Conservation (phyloP, 2,888 invertebrate species). For the Brachynemurus nebulosus region DNA sequence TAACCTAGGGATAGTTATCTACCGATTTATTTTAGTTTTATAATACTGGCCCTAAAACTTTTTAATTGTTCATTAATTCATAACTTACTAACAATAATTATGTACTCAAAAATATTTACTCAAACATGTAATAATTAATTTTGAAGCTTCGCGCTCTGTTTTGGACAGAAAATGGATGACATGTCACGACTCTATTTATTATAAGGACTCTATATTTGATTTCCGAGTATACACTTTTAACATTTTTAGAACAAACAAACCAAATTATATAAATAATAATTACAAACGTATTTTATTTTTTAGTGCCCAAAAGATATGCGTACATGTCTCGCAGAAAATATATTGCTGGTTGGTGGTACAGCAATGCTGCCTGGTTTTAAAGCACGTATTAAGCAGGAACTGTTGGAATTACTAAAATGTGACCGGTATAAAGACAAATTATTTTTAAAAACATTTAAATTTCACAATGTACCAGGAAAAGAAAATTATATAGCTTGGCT, state of each 20-base stretch:
- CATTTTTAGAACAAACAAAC: not conserved
- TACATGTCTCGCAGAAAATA: constrained; percentile 60
- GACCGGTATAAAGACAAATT: constrained; percentile 47
- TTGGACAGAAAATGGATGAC: too few relatives aligned
- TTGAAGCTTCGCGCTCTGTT: too few relatives aligned
- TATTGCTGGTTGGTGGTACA: constrained; percentile 79
- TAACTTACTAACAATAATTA: too few relatives aligned
- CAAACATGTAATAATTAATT: too few relatives aligned
- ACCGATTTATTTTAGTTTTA: too few relatives aligned
- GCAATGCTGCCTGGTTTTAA: constrained; percentile 71
- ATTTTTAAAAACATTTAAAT: constrained; percentile 53
- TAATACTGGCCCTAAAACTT: too few relatives aligned
- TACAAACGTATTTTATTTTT: constrained; percentile 19
- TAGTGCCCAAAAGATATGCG: constrained; percentile 76
- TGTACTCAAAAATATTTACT: too few relatives aligned
- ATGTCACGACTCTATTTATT: too few relatives aligned
- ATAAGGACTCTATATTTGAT: too few relatives aligned
- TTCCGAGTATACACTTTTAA: too few relatives aligned
- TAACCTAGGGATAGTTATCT: too few relatives aligned
- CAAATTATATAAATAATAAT: constrained; percentile 14
- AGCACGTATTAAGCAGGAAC: constrained; percentile 63
- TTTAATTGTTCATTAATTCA: too few relatives aligned
- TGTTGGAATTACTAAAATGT: constrained; percentile 47
- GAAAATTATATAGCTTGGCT: constrained; percentile 78
- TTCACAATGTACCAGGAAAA: constrained; percentile 67